phyloP scores from a whole-genome alignment of 2,113 vertebrate genomes.

The Anguilla japonica region DNA sequence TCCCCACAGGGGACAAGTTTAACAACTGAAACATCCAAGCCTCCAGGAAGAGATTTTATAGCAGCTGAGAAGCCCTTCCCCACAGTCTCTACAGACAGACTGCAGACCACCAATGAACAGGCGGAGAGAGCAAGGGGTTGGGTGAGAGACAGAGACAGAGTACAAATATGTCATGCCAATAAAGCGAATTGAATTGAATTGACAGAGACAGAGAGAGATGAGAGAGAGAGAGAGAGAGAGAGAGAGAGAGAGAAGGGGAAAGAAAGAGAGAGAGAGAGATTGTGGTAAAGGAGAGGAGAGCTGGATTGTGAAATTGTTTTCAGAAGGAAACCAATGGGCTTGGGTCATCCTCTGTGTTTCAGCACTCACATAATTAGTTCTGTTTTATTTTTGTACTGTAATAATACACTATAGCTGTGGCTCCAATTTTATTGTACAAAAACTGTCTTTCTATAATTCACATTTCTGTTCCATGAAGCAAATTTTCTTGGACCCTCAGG shows the following conservation, averaged over 20 bases:
- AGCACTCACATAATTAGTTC: neutral
- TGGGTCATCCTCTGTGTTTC: neutral
- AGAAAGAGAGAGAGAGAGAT: too few species aligned
- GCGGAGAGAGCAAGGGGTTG: too few species aligned
- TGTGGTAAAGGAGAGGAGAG: neutral
- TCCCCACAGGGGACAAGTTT: neutral
- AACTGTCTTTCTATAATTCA: constrained; percentile 45
- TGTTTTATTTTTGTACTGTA: too few species aligned
- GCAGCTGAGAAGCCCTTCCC: neutral
- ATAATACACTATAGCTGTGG: too few species aligned
- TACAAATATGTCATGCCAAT: too few species aligned
- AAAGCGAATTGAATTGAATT: too few species aligned
- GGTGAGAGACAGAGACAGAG: too few species aligned
- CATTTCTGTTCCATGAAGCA: constrained; percentile 20
- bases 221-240: too few species aligned
- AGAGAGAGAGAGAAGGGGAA: neutral
- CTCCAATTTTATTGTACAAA: neutral
- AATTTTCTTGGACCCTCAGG: constrained; percentile 16
- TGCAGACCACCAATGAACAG: neutral
- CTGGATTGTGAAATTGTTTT: constrained; percentile 10
- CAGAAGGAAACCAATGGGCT: neutral
- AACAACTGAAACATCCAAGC: neutral
- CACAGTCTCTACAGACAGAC: neutral
- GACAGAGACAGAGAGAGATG: too few species aligned
- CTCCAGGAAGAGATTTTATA: neutral